Evolutionary conservation across 1,140 invertebrate species (phyloP).

Genomic region (Teleopsis dalmanni): DNA sequence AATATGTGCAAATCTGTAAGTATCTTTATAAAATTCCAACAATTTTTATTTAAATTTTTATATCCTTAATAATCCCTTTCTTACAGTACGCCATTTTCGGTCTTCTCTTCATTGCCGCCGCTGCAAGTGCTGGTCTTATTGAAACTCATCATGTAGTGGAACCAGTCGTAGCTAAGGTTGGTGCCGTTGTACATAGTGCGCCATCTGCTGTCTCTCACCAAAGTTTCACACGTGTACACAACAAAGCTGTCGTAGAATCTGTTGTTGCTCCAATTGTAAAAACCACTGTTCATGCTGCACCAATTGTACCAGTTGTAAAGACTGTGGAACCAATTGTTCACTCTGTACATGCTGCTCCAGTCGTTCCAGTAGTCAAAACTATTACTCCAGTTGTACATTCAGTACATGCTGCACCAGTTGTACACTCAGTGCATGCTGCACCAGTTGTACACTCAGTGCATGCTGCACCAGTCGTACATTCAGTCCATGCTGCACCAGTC

Average conservation of each 20-base stretch:
- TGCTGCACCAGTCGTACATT: conserved; percentile 17
- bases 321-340: not conserved
- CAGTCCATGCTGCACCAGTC: not conserved
- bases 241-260: conserved; percentile 14
- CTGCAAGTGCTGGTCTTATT: conserved; percentile 48
- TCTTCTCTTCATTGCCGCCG: conserved; percentile 34
- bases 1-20: conserved; percentile 41
- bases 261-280: conserved; percentile 21
- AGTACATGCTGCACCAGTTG: conserved; percentile 21
- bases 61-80: conserved; percentile 43
- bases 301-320: conserved; percentile 1
- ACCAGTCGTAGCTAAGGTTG: conserved; percentile 33
- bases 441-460: conserved; percentile 31
- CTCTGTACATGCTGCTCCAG: conserved; percentile 1
- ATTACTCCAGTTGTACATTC: conserved; percentile 42
- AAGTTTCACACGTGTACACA: conserved; percentile 42
- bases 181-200: conserved; percentile 32
- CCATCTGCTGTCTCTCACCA: conserved; percentile 46
- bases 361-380: conserved; percentile 18
- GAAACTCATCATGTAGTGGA: conserved; percentile 30
- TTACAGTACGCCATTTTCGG: conserved; percentile 44
- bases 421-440: conserved; percentile 24
- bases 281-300: conserved; percentile 18
- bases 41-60: not conserved
- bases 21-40: conserved; percentile 2